A percentile compares a stretch with the other conserved stretches of the same genome.
phyloP scores from a whole-genome alignment of 2,888 invertebrate species.

The Trichopoda pennipes region DNA sequence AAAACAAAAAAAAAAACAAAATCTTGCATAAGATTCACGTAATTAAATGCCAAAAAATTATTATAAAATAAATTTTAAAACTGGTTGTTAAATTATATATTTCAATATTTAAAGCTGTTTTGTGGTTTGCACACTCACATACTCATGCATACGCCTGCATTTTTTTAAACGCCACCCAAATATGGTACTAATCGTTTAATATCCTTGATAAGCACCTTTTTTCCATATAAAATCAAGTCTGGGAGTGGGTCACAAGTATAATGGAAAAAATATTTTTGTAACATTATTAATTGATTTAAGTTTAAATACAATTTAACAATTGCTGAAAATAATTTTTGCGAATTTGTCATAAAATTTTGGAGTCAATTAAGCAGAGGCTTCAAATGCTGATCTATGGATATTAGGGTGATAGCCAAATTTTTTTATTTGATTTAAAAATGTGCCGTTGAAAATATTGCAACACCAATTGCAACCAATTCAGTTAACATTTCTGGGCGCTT shows the following conservation, averaged over 20 bases:
- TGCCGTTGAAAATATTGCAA: too few species aligned
- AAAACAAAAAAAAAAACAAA: conserved; percentile 26
- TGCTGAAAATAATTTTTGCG: not conserved
- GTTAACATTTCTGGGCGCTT: too few species aligned
- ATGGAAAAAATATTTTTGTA: not conserved
- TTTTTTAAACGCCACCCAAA: not conserved
- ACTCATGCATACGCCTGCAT: not conserved
- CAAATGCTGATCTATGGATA: too few species aligned
- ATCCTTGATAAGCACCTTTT: conserved; percentile 19
- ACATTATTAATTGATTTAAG: not conserved
- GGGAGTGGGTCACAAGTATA: conserved; percentile 21
- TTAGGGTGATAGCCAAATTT: too few species aligned
- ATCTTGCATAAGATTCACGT: conserved; percentile 65
- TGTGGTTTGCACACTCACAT: not conserved
- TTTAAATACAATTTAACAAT: not conserved
- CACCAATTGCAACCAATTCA: too few species aligned
- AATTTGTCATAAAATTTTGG: too few species aligned
- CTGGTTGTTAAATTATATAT: conserved; percentile 57
- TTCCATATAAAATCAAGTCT: not conserved
- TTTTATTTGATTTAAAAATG: too few species aligned
- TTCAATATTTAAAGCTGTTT: conserved; percentile 32
- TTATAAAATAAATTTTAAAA: conserved; percentile 56
- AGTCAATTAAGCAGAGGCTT: too few species aligned
- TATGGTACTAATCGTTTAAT: not conserved
- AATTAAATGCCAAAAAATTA: conserved; percentile 67